These are phyloP conservation scores for Drosophila atripex DNA, from an alignment of 2,888 invertebrate genomes.

Conservation along the genomic window DNA sequence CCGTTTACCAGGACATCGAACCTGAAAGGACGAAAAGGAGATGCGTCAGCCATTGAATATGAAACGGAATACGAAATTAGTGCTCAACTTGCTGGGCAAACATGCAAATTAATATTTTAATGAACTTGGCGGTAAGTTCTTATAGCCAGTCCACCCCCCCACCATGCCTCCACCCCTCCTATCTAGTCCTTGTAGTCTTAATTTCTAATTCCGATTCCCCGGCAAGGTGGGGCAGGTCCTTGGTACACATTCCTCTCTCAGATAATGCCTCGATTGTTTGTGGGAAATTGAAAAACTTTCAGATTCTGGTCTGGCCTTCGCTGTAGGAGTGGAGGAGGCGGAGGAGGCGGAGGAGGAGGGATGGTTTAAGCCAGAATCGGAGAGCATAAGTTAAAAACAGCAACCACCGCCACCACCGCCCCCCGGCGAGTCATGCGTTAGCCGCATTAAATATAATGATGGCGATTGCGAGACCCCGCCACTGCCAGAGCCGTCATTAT, in stretches of 20 bases:
- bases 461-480: constrained; percentile 60
- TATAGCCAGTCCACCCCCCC: too few species aligned
- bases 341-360: background rate
- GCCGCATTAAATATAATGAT: constrained; percentile 80
- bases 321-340: background rate
- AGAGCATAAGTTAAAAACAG: constrained; percentile 65
- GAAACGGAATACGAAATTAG: constrained; percentile 32
- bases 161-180: too few species aligned
- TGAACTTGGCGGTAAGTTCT: constrained; percentile 49
- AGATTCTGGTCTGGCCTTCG: constrained; percentile 46
- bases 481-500: constrained; percentile 44
- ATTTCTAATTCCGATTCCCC: constrained; percentile 20
- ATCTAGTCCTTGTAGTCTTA: background rate
- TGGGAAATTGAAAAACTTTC: constrained; percentile 78
- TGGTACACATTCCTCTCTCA: constrained; percentile 9
- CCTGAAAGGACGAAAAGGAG: constrained; percentile 85
- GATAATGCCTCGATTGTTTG: constrained; percentile 81
- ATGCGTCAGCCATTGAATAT: background rate
- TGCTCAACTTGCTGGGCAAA: constrained; percentile 49
- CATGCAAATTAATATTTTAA: constrained; percentile 80
- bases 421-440: constrained; percentile 52
- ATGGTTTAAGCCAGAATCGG: constrained; percentile 1
- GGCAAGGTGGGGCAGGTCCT: background rate
- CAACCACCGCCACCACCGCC: background rate
- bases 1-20: constrained; percentile 99